phyloP scores from a whole-genome alignment of 2,888 invertebrate species.

The Koerneria pararmatus region DNA sequence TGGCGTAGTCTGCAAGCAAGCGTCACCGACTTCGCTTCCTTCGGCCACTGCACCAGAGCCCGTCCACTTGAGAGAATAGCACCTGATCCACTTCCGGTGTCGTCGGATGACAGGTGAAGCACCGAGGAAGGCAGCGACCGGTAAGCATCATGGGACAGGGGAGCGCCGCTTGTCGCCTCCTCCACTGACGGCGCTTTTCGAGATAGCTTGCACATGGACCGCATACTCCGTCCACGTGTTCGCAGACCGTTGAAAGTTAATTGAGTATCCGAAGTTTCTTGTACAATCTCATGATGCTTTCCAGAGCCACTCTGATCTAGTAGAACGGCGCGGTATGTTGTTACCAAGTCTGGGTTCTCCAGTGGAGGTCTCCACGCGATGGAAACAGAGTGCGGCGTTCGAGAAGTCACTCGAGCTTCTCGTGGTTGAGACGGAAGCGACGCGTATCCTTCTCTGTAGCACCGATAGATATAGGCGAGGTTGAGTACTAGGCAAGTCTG shows the following conservation, averaged over 20 bases:
- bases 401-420: conserved; percentile 20
- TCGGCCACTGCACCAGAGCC: not conserved
- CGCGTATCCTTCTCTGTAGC: conserved; percentile 41
- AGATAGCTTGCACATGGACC: not conserved
- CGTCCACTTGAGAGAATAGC: not conserved
- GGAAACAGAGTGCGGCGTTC: conserved; percentile 7
- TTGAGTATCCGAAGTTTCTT: conserved; percentile 10
- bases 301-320: conserved; percentile 1
- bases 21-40: not conserved
- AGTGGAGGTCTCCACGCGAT: conserved; percentile 31
- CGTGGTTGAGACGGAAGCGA: conserved; percentile 41
- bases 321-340: conserved; percentile 27
- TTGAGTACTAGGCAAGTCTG: conserved; percentile 50
- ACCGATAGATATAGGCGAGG: conserved; percentile 42
- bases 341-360: conserved; percentile 16
- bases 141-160: too few species aligned
- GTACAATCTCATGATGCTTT: not conserved
- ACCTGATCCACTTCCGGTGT: not conserved
- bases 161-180: too few species aligned
- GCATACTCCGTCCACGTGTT: not conserved
- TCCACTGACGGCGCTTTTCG: not conserved
- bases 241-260: not conserved
- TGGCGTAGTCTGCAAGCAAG: not conserved
- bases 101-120: not conserved
- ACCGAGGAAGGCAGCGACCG: too few species aligned